Base-by-base conservation (phyloP, 2,888 invertebrate genomes). In the Ceramica pisi region DNA sequence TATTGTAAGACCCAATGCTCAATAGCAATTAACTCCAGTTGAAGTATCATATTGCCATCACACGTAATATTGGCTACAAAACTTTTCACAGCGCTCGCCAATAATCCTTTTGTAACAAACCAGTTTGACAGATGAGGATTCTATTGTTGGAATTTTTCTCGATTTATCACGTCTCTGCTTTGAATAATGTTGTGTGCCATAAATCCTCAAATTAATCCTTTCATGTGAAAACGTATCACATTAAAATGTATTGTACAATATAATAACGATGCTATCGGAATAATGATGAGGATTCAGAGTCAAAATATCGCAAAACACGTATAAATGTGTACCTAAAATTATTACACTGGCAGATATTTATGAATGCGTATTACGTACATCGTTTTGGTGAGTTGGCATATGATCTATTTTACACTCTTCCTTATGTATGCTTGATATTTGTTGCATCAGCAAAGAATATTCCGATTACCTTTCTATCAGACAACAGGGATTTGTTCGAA, bases 41-140 rank as follows among this genome's bases (percentile, higher is more conserved):
- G 50, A 78, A 66, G 68, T 74, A 68, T 62, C 53, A 64, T 75
- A 79, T 85, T 81, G 70, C 83, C 23, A 87, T 89, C 35, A 62
- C 46, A 48, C 87, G 85, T 87, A 90, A 89, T 89, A 64, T 53
- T 31, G 10, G 56, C 66, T 9, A 62, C 78, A 70, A 87, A 89
- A 84, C 89, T 89, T 88, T 85, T 74, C 85, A 80, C 63, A 80
- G 77, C 80, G 65, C 67, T 76, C 81, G 85, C 88, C 90, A 90
- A 89, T 92, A 94, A 94, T 93, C 92, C 91, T 87, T 90, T 88
- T 88, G 90, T 90, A 91, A 91, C 93, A 90, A 92, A 92, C 89
- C 90, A 85, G 89, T 90, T 88, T 90, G 91, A 91, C 91, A 91
- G 89, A 90, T 87, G 86, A 84, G 88, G 81, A 90, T 91, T 90